phyloP scores from a whole-genome alignment of 2,113 vertebrate genomes.

The Pandion haliaetus region DNA sequence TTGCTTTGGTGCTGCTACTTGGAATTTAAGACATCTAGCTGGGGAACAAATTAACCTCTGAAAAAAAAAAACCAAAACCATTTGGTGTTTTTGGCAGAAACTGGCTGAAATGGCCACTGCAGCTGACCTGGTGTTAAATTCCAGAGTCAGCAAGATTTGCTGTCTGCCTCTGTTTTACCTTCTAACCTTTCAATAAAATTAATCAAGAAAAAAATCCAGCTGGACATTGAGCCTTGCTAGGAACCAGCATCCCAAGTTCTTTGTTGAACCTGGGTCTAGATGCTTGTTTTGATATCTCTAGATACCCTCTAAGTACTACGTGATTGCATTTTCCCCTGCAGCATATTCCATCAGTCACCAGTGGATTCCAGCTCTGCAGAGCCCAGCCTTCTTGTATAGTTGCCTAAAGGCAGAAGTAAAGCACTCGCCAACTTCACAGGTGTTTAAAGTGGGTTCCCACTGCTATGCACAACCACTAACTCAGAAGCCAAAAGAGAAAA shows the following conservation, averaged over 20 bases:
- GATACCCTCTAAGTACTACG: not conserved
- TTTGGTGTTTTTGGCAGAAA: not conserved
- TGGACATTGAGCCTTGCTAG: not conserved
- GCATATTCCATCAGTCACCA: not conserved
- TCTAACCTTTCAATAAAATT: not conserved
- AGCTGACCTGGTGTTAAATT: not conserved
- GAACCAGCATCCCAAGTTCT: not conserved
- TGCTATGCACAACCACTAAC: not conserved
- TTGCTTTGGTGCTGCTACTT: not conserved
- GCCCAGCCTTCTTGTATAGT: accelerated
- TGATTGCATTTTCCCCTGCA: not conserved
- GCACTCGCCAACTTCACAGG: not conserved
- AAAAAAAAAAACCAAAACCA: not conserved
- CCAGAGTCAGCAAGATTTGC: not conserved
- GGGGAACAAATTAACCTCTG: not conserved
- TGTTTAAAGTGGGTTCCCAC: not conserved
- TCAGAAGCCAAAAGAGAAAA: not conserved
- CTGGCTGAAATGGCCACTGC: not conserved
- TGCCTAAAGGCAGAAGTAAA: not conserved
- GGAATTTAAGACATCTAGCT: not conserved
- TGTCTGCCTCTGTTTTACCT: not conserved
- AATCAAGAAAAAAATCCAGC: not conserved
- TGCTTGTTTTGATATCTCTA: not conserved
- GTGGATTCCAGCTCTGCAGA: not conserved
- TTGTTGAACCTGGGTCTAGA: not conserved